These are phyloP conservation scores for Icerya purchasi DNA, from an alignment of 2,888 invertebrate genomes.

Conservation along the genomic window DNA sequence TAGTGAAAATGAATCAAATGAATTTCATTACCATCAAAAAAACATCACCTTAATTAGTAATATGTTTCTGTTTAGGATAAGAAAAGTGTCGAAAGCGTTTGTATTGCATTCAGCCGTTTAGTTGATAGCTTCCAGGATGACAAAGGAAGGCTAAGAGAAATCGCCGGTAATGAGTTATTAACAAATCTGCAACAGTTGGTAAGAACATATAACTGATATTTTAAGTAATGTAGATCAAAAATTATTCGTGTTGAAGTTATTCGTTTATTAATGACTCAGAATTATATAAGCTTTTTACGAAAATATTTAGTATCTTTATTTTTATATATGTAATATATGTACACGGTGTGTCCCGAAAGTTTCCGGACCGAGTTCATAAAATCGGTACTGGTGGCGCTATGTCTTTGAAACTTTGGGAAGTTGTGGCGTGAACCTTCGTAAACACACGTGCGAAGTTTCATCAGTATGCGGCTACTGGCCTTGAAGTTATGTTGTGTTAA, in stretches of 20 bases:
- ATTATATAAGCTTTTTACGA: too few species aligned
- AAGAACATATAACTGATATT: constrained; percentile 23
- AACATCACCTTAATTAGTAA: too few species aligned
- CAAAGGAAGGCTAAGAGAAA: constrained; percentile 72
- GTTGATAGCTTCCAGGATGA: constrained; percentile 93
- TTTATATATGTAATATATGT: background rate
- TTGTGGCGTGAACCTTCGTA: too few species aligned
- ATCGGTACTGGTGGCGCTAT: too few species aligned
- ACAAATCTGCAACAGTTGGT: constrained; percentile 83
- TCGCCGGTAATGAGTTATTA: constrained; percentile 73
- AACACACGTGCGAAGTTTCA: too few species aligned
- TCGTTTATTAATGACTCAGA: background rate
- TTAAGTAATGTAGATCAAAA: background rate
- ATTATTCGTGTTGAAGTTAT: background rate
- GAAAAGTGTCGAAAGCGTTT: constrained; percentile 92
- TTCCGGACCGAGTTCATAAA: too few species aligned
- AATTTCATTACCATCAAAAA: too few species aligned
- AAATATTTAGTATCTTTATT: constrained; percentile 1
- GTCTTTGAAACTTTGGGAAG: too few species aligned
- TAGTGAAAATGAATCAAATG: too few species aligned
- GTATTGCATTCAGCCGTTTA: constrained; percentile 83
- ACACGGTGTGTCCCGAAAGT: too few species aligned
- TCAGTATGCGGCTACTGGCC: too few species aligned
- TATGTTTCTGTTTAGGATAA: constrained; percentile 69
- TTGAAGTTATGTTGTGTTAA: too few species aligned